phyloP scores from a whole-genome alignment of 2,888 invertebrate genomes.

The Lumbricus terrestris region DNA sequence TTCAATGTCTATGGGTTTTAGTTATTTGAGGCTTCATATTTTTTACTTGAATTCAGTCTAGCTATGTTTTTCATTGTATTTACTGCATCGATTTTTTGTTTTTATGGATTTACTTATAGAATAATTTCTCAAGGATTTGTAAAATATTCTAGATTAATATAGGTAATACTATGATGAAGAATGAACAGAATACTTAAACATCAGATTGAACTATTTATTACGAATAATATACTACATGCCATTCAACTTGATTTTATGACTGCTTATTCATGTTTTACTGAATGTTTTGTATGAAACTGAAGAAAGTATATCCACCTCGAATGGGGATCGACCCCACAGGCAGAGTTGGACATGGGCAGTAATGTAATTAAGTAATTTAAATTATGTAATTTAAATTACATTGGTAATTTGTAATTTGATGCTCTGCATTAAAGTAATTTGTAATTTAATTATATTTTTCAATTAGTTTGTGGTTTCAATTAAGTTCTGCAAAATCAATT shows the following conservation, averaged over 20 bases:
- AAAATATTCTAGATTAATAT: background rate
- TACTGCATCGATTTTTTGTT: background rate
- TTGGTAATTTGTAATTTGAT: no score
- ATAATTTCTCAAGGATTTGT: background rate
- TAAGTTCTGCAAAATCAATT: no score
- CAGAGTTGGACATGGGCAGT: no score
- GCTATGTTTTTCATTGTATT: background rate
- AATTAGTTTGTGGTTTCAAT: no score
- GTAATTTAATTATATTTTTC: no score
- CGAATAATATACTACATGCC: background rate
- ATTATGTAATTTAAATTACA: no score
- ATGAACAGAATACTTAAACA: background rate
- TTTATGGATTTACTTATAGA: background rate
- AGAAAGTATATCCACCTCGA: no score
- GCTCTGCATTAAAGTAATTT: no score
- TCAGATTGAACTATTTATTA: background rate
- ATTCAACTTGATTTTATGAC: background rate
- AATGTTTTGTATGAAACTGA: no score
- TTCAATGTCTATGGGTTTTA: background rate
- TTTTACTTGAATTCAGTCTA: conserved; percentile 3
- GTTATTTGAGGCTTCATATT: background rate
- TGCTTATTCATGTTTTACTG: background rate
- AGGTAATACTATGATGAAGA: background rate
- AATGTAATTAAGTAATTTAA: no score
- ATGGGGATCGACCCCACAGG: no score